A percentile compares a stretch with the other conserved stretches of the same genome.
Conservation (phyloP, 2,113 vertebrate genomes). For the Polypterus bichir region DNA sequence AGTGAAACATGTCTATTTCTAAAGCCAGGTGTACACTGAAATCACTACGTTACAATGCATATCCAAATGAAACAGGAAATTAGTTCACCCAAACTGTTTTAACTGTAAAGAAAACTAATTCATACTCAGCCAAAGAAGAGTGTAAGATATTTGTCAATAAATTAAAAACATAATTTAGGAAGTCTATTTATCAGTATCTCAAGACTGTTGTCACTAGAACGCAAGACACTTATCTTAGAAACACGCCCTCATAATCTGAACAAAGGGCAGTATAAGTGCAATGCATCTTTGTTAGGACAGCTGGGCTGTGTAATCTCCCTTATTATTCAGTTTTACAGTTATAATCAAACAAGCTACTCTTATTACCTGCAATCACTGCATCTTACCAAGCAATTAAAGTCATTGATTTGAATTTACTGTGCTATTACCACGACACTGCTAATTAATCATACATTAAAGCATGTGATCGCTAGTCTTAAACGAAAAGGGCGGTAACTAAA, state of each 20-base stretch:
- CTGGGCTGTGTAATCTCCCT: conserved; percentile 42
- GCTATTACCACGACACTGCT: conserved; percentile 2
- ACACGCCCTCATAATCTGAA: conserved; percentile 44
- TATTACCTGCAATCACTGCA: conserved; percentile 20
- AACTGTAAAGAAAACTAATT: too few species aligned
- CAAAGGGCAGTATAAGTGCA: conserved; percentile 24
- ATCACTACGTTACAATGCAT: too few species aligned
- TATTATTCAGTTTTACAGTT: conserved; percentile 44
- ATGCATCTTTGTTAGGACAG: conserved; percentile 50
- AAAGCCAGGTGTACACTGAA: too few species aligned
- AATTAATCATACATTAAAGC: conserved; percentile 9
- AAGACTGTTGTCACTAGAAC: too few species aligned
- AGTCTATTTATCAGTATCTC: too few species aligned
- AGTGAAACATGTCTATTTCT: too few species aligned
- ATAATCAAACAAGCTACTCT: conserved; percentile 30
- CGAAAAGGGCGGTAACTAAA: neutral
- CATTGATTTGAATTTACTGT: conserved; percentile 12
- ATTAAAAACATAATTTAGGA: too few species aligned
- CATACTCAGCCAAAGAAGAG: too few species aligned
- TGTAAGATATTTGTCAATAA: too few species aligned
- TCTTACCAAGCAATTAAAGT: conserved; percentile 28
- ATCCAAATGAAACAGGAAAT: too few species aligned
- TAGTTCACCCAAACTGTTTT: too few species aligned
- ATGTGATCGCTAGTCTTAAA: conserved; percentile 2
- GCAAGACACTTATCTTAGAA: conserved; percentile 38